Conservation (phyloP, 2,797 vertebrate species). For the Thaleichthys pacificus region DNA sequence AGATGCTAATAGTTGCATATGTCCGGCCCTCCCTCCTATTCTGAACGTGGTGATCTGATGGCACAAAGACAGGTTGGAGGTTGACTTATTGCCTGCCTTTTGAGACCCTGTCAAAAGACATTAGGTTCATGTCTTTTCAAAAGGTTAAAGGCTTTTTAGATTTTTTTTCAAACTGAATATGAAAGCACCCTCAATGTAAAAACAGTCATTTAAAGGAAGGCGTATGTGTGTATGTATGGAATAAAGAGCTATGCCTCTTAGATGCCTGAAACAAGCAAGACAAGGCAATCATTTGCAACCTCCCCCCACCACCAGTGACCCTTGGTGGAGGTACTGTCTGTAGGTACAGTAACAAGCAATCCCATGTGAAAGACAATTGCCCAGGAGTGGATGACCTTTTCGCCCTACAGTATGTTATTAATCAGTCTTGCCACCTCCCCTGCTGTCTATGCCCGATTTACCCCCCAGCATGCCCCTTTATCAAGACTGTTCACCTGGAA, state of each 20-base stretch:
- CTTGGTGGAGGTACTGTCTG: slow-evolving; percentile 38
- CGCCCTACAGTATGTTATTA: slow-evolving; percentile 62
- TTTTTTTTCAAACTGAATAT: slow-evolving; percentile 50
- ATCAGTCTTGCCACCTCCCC: slow-evolving; percentile 59
- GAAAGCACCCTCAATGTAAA: slow-evolving; percentile 45
- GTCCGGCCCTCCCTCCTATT: slow-evolving; percentile 80
- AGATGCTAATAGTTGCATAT: slow-evolving; percentile 96
- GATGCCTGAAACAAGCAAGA: slow-evolving; percentile 53
- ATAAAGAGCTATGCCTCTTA: slow-evolving; percentile 47
- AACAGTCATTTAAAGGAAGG: slow-evolving; percentile 53
- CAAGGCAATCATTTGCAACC: background rate
- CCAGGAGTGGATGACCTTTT: slow-evolving; percentile 73
- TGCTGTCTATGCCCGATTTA: slow-evolving; percentile 26
- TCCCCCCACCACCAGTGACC: slow-evolving; percentile 42
- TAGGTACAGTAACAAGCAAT: slow-evolving; percentile 65
- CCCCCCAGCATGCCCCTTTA: slow-evolving; percentile 13
- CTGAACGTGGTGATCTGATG: slow-evolving; percentile 77
- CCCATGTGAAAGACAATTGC: slow-evolving; percentile 74
- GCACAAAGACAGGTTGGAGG: slow-evolving; percentile 82
- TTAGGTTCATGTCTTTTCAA: slow-evolving; percentile 54
- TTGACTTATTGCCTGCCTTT: slow-evolving; percentile 76
- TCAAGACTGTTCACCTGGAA: too few relatives aligned
- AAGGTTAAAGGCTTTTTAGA: too few relatives aligned
- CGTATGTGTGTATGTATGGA: slow-evolving; percentile 43
- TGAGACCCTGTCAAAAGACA: slow-evolving; percentile 73